phyloP scores from a whole-genome alignment of 2,113 vertebrate genomes.

The Alligator mississippiensis region DNA sequence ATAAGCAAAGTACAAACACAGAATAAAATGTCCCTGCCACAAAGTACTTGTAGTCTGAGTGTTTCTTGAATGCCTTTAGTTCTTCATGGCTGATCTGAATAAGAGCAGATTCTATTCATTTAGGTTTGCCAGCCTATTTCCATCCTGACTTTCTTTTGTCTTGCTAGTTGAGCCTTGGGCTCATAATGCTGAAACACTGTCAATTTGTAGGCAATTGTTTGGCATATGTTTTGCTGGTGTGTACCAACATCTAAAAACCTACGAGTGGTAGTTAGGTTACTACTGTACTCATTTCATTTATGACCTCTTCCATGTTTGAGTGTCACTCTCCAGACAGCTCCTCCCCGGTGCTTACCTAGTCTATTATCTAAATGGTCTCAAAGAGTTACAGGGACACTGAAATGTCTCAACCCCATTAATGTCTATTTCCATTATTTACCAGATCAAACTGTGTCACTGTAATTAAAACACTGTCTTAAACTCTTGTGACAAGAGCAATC shows the following conservation, averaged over 20 bases:
- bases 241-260: no score
- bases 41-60: not conserved
- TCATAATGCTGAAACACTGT: not conserved
- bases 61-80: not conserved
- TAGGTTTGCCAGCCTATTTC: not conserved
- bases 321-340: not conserved
- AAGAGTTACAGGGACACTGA: not conserved
- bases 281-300: no score
- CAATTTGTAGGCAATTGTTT: not conserved
- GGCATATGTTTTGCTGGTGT: no score
- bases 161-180: not conserved
- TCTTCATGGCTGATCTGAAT: not conserved
- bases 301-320: not conserved
- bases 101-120: not conserved
- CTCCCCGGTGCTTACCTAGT: not conserved
- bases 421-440: not conserved
- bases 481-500: not conserved
- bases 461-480: not conserved
- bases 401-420: not conserved
- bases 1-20: not conserved
- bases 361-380: not conserved
- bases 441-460: not conserved
- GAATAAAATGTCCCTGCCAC: not conserved
- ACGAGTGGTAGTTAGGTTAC: no score
- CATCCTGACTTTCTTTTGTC: not conserved